phyloP scores from a whole-genome alignment of 2,113 vertebrate species.

The Pipa parva region DNA sequence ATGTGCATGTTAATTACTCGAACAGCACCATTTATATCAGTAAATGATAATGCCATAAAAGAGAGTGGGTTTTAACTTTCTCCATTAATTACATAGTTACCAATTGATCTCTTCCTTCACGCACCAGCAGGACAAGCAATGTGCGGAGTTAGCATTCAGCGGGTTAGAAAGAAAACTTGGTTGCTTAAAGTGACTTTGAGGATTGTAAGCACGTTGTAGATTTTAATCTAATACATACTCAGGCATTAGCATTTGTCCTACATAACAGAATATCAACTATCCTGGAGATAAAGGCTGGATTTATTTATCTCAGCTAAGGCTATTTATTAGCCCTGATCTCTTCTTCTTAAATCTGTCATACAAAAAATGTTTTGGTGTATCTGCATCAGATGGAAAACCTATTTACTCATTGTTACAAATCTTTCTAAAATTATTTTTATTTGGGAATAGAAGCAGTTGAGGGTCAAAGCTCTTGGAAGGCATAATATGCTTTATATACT shows the following conservation, averaged over 20 bases:
- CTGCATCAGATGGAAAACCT: not conserved
- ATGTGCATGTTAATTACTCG: not conserved
- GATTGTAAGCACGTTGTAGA: not conserved
- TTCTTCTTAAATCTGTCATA: slow-evolving; percentile 1
- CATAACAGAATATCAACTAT: slow-evolving; percentile 2
- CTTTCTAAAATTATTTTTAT: not conserved
- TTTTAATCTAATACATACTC: not conserved
- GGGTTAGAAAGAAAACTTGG: not conserved
- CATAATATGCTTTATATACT: no score
- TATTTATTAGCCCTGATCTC: slow-evolving; percentile 12
- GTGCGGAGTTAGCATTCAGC: not conserved
- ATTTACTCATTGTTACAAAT: not conserved
- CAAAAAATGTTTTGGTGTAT: not conserved
- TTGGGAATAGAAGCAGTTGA: not conserved
- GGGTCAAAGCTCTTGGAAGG: no score
- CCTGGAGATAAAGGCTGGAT: not conserved
- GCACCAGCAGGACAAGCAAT: not conserved
- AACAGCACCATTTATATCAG: slow-evolving; percentile 3
- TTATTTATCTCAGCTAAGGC: slow-evolving; percentile 3
- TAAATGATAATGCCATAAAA: not conserved
- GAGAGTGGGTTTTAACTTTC: not conserved
- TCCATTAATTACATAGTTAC: not conserved
- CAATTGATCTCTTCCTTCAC: not conserved
- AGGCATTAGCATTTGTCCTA: not conserved
- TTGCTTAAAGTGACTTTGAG: not conserved